Evolutionary conservation across 2,888 invertebrate genomes (phyloP), one percentile per base, ranked within the genome.

Genomic region (Nomada goodeniana): DNA sequence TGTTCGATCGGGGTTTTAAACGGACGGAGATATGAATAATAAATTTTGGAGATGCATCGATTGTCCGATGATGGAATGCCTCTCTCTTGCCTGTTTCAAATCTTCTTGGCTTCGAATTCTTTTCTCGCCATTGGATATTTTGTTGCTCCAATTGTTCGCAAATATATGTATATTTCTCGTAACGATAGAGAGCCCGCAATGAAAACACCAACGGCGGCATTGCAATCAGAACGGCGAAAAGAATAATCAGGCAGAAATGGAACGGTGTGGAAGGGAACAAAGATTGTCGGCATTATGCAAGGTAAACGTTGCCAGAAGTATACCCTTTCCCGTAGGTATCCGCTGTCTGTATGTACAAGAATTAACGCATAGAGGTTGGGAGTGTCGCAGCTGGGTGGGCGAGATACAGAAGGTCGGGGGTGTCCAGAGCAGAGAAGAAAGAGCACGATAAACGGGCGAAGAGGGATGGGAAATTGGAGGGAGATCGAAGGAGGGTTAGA

Each of bases 331-430:
- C 81, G 85, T 87, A 86, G 85, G 87, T 89, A 89, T 91, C 88
- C 84, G 85, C 83, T 87, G 86, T 86, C 88, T 89, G 89, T 90
- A 83, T 90, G 87, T 89, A 90, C 87, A 90, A 87, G 90, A 90
- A 91, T 92, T 91, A 92, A 91, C 90, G 91, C 89, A 90, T 84
- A 90, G 90, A 91, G 91, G 88, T 73, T 91, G 92, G 90, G 91
- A 92, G 90, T 91, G 91, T 91, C 91, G 90, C 92, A 92, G 92
- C 92, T 92, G 92, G 91, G 80, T 87, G 80, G 89, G 86, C 89
- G 89, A 90, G 90, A 91, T 90, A 91, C 89, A 91, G 91, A 90
- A 92, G 91, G 87, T 89, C 87, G 88, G 85, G 84, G 82, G 76
- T 85, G 90, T 84, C 88, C 89, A 85, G 86, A 80, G 83, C 80